A percentile compares a stretch with the other conserved stretches of the same genome.
These are phyloP conservation scores for Drosophila subsilvestris DNA, from an alignment of 2,888 invertebrate genomes.

Conservation along the genomic window DNA sequence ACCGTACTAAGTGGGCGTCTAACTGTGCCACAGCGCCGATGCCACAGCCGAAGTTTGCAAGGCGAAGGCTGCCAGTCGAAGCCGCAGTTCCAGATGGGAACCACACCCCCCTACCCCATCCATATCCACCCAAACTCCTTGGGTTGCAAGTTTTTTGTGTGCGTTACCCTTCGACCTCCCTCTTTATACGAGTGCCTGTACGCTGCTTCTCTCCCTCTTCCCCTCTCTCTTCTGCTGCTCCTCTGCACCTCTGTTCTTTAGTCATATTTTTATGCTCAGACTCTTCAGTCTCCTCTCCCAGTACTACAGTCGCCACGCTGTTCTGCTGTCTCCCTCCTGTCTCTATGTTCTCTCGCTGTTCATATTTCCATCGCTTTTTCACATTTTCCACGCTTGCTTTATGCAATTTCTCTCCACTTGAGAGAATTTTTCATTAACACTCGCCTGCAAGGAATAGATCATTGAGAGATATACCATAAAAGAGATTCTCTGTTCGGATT, in stretches of 20 bases:
- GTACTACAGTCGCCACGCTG: background rate
- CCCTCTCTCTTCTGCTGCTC: background rate
- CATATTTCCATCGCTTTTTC: conserved; percentile 59
- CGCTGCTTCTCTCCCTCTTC: background rate
- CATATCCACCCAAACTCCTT: background rate
- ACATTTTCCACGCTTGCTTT: conserved; percentile 79
- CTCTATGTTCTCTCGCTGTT: conserved; percentile 32
- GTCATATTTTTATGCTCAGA: background rate
- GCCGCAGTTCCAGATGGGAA: background rate
- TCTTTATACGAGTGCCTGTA: background rate
- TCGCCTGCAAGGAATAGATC: conserved; percentile 26
- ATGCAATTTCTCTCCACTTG: conserved; percentile 74
- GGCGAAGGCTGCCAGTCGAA: background rate
- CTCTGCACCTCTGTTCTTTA: background rate
- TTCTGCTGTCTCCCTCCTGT: conserved; percentile 1
- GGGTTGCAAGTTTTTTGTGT: conserved; percentile 35
- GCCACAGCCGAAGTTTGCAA: conserved; percentile 11
- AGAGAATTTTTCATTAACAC: conserved; percentile 61
- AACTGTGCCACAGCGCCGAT: conserved; percentile 67
- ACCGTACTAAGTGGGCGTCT: conserved; percentile 84
- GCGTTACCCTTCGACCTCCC: conserved; percentile 49
- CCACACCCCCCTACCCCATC: background rate
- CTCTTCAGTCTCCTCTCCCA: background rate
- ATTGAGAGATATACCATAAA: background rate
- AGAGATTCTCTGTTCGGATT: no score